Evolutionary conservation across 2,888 invertebrate species (phyloP), one percentile per base, ranked within the genome.

Genomic region (Sepioteuthis lessoniana): DNA sequence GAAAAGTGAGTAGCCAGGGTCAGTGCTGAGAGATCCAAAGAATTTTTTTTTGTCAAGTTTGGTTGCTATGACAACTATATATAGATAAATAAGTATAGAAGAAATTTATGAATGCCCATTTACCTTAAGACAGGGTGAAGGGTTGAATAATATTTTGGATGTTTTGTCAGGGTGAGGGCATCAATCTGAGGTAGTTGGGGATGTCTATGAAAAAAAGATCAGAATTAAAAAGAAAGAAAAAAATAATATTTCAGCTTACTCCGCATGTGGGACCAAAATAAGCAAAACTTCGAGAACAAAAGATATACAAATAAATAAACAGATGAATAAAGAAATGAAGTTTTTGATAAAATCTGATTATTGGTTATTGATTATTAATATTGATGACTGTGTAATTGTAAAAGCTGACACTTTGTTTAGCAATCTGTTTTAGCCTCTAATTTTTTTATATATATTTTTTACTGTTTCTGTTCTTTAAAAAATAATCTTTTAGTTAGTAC

Each of bases 81-180:
- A 76, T 76, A 76, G 76, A 76, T 76, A 76, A 76, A 76, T 76
- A 76, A 76, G n/a, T 76, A 76, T 76, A 76, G 76, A 76, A n/a
- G 25, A 76, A 76, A 76, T n/a, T 76, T 13, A 35, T n/a, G 8
- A n/a, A 76, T n/a, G 76, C n/a, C 35, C 16, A 76, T 76, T n/a
- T n/a, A 76, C 76, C 76, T 76, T 76, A 4, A 76, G 7, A 21
- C 5, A n/a, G n/a, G 16, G 76, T n/a, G 25, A 76, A 76, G n/a
- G n/a, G 76, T 76, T 3, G 16, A n/a, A 76, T 76, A 19, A 35
- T 76, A 76, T 76, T 13, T 76, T 76, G n/a, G 76, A 76, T 10
- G 76, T 76, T 76, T 10, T 76, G 55, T 25, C 55, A 25, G 55
- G 55, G 55, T 55, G 55, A 25, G 55, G 55, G 25, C 16, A 3